Base-by-base conservation (phyloP, 2,888 invertebrate genomes). In the Noctua pronuba region DNA sequence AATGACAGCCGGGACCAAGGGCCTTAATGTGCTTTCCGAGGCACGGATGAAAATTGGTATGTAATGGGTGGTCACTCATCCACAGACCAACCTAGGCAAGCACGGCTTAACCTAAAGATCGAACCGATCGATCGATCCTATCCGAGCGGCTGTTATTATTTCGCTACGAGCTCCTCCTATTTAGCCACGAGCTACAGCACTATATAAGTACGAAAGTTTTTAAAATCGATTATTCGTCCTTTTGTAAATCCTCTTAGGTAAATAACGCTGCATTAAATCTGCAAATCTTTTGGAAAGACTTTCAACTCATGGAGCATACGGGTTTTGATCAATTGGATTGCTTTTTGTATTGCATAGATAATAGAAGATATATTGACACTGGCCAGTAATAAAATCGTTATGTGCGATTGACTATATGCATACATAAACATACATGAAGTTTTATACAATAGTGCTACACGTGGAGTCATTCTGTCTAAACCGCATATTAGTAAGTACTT, bases 321-420 rank as follows among this genome's bases (percentile, higher is more conserved):
- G 10, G 35, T 24, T 70, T 35, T 70, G 6, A 64, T 64, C 44
- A 64, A 31, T n/a, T 64, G n/a, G 5, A 64, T 64, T 73, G 31
- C 7, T 38, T 16, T 35, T 31, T 52, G 18, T 62, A 44, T 16
- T 13, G 41, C 2, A 21, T 62, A 62, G 35, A 62, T 35, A 38
- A 44, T 16, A 46, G 38, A 75, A 44, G n/a, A 31, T 10, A 13
- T 41, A 38, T 67, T 81, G 52, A 66, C 28, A 82, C 67, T 31
- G 13, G 64, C 21, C 13, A 62, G 38, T 55, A 46, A 75, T 64
- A 82, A 75, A 81, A 67, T 38, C 24, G 24, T 49, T 24, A 8
- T n/a, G 46, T 75, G 13, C 41, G 38, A 68, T 13, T 58, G 52
- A 58, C 28, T 64, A n/a, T 31, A 16, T 38, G 55, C 13, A 55